phyloP scores from a whole-genome alignment of 2,888 invertebrate genomes.

The Tetanocera ferruginea region DNA sequence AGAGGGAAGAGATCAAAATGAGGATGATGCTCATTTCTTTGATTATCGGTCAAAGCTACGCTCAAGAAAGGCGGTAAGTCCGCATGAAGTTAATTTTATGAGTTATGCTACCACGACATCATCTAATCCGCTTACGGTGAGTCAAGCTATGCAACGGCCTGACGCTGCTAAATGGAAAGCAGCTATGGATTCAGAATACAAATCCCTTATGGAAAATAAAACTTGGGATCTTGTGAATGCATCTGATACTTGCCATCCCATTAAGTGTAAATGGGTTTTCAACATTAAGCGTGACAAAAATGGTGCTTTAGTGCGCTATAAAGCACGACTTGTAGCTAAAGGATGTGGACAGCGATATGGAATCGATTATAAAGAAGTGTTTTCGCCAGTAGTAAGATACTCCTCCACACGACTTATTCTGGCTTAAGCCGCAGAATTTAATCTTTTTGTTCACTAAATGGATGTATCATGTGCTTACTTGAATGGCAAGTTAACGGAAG shows the following conservation, averaged over 20 bases:
- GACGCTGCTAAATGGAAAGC: no score
- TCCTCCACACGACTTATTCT: constrained; percentile 40
- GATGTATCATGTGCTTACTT: constrained; percentile 37
- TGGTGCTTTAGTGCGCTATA: constrained; percentile 28
- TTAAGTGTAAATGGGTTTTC: constrained; percentile 37
- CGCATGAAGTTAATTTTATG: no score
- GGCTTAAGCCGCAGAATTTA: constrained; percentile 41
- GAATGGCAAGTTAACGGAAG: constrained; percentile 18
- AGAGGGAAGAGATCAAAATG: no score
- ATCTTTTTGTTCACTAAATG: constrained; percentile 32
- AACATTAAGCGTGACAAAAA: constrained; percentile 19
- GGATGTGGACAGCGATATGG: constrained; percentile 45
- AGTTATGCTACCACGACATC: no score
- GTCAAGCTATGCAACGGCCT: no score
- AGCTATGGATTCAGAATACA: neutral
- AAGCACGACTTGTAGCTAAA: constrained; percentile 40
- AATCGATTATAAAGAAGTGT: constrained; percentile 44
- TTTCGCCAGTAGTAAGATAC: constrained; percentile 44
- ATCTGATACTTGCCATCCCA: neutral
- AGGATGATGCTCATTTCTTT: no score
- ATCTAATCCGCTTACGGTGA: no score
- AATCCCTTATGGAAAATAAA: neutral
- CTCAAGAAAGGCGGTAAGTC: no score
- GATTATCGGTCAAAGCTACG: no score
- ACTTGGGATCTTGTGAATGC: neutral